Percentiles rank a stretch among this genome's conserved stretches.
Conservation (phyloP, 2,113 vertebrate species). For the Eulemur macaco region DNA sequence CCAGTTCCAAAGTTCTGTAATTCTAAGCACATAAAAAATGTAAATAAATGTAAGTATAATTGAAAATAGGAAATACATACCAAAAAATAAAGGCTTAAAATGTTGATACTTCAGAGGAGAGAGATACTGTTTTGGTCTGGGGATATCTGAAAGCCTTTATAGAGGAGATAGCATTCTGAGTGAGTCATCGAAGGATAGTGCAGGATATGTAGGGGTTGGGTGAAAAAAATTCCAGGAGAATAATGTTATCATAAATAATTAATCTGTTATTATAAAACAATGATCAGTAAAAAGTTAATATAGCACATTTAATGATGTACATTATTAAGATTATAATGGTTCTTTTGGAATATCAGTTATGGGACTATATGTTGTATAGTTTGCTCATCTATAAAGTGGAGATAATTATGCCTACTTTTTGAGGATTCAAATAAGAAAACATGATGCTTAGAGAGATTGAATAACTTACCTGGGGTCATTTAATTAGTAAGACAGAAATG, state of each 20-base stretch:
- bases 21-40: not conserved
- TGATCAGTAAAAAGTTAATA: not conserved
- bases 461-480: not conserved
- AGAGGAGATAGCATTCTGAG: not conserved
- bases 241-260: not conserved
- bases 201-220: not conserved
- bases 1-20: not conserved
- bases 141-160: not conserved
- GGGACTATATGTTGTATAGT: not conserved
- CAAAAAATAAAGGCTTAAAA: not conserved
- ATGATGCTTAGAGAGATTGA: not conserved
- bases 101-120: not conserved
- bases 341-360: not conserved
- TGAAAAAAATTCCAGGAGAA: not conserved
- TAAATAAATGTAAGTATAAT: not conserved
- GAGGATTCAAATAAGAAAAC: not conserved
- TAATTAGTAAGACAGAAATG: conserved; percentile 20
- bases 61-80: not conserved
- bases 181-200: not conserved
- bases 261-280: not conserved
- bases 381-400: not conserved
- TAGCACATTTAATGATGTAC: not conserved
- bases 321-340: conserved; percentile 22
- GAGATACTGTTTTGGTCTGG: not conserved
- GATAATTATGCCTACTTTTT: not conserved